These are phyloP conservation scores for Fissipunctia ypsillon DNA, from an alignment of 2,888 invertebrate species.

Conservation along the genomic window DNA sequence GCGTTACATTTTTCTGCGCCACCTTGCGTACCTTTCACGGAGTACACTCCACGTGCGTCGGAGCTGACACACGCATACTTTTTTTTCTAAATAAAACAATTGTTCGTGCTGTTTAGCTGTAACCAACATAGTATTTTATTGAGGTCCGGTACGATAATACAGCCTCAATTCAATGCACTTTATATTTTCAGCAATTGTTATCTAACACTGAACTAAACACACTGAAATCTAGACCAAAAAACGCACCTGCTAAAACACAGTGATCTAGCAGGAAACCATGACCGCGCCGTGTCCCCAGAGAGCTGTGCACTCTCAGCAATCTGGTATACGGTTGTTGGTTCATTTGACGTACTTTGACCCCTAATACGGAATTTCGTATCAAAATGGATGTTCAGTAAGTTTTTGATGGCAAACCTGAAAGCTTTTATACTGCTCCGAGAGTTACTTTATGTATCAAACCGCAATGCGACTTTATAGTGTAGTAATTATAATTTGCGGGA, in stretches of 20 bases:
- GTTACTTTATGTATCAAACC: slow-evolving; percentile 30
- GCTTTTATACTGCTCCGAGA: slow-evolving; percentile 49
- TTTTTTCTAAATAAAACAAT: neutral
- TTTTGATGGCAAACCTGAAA: slow-evolving; percentile 62
- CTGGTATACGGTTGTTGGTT: slow-evolving; percentile 69
- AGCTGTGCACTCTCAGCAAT: slow-evolving; percentile 74
- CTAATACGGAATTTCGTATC: slow-evolving; percentile 67
- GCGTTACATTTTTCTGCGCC: no score
- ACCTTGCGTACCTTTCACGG: no score
- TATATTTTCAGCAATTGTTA: neutral
- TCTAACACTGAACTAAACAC: slow-evolving; percentile 13
- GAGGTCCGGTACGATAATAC: neutral
- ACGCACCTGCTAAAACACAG: slow-evolving; percentile 12
- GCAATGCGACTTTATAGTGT: slow-evolving; percentile 25
- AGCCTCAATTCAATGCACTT: slow-evolving; percentile 12
- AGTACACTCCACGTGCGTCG: no score
- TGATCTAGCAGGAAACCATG: slow-evolving; percentile 49
- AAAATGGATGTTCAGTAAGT: slow-evolving; percentile 63
- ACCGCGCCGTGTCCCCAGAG: slow-evolving; percentile 58
- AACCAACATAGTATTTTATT: neutral
- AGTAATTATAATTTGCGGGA: slow-evolving; percentile 1
- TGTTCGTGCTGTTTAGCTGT: neutral
- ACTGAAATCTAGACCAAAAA: slow-evolving; percentile 18
- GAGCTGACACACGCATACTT: no score
- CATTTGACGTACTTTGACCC: slow-evolving; percentile 71